Conservation (phyloP, 1,140 invertebrate genomes). For the Teleogryllus occipitalis region DNA sequence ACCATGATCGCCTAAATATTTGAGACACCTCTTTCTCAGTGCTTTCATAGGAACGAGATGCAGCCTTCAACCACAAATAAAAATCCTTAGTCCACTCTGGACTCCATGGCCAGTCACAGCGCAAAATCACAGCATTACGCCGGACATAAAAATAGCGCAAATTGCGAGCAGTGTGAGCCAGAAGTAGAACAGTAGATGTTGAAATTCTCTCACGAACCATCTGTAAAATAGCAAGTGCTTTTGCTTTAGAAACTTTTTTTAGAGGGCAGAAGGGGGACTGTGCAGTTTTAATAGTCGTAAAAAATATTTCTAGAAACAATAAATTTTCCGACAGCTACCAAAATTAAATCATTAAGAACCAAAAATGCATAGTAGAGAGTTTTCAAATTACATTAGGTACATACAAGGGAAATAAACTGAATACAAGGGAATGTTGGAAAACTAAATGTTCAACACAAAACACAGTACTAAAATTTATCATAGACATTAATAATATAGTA, state of each 20-base stretch:
- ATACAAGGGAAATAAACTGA: too few species aligned
- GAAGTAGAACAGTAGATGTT: conserved; percentile 65
- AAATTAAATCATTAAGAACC: too few species aligned
- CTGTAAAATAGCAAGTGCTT: conserved; percentile 34
- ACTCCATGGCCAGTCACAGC: conserved; percentile 59
- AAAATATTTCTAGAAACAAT: too few species aligned
- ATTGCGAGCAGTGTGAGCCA: conserved; percentile 55
- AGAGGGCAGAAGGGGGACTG: neutral
- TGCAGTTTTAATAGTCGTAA: too few species aligned
- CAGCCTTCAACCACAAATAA: conserved; percentile 53
- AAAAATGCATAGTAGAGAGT: too few species aligned
- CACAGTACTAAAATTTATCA: too few species aligned
- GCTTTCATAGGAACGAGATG: conserved; percentile 51
- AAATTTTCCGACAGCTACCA: too few species aligned
- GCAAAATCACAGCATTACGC: conserved; percentile 59
- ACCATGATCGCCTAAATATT: conserved; percentile 60
- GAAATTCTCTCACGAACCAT: conserved; percentile 70
- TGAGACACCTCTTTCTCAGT: conserved; percentile 60
- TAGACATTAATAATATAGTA: too few species aligned
- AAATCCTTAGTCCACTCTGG: conserved; percentile 59
- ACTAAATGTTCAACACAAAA: too few species aligned
- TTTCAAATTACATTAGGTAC: too few species aligned
- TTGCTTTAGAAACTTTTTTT: neutral
- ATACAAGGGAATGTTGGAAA: too few species aligned
- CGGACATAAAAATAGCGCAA: conserved; percentile 58